Base-by-base conservation (phyloP, 2,113 vertebrate species). In the Polyodon spathula region DNA sequence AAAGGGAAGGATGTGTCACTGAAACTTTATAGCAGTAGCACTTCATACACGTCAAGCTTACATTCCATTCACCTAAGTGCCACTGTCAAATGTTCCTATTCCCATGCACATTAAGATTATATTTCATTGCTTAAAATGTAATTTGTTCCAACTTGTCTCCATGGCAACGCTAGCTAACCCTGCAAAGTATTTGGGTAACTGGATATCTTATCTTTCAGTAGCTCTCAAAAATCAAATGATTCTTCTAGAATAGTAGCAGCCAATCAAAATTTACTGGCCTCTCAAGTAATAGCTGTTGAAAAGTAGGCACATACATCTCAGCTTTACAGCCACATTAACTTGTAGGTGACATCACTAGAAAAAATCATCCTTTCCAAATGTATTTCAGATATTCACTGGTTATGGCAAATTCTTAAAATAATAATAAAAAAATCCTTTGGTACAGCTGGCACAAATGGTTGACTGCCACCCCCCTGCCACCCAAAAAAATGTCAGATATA, bases 91-190 rank as follows among this genome's bases (percentile, higher is more conserved):
- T 88, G 84, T 85, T 78, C 81, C 80, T 84, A 84, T 84, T 90
- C 88, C 87, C 85, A 89, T 80, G 86, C 68, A 77, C 82, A 83
- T 84, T 88, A 86, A 86, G 87, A 86, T 83, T 88, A 89, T 88
- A 89, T 85, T 89, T 90, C 84, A 89, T 89, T 89, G 86, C 86
- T 89, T 84, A 86, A 89, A 89, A 90, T 89, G 87, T 89, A 90
- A 91, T 90, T 90, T 91, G 86, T 87, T 90, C 84, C 79, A 85
- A 85, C 81, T 0, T 8, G 37, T 91, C 84, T 86, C 88, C 89
- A 90, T 90, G 83, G 87, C 87, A 89, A 90, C 86, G 40, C 68
- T 83, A 86, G 80, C 81, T 87, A 87, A 85, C 84, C 84, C 86
- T 81, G 83, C 84, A 88, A 89, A 91, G 89, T 87, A 90, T 88